phyloP scores from a whole-genome alignment of 1,140 invertebrate species.

The Nasonia longicornis region DNA sequence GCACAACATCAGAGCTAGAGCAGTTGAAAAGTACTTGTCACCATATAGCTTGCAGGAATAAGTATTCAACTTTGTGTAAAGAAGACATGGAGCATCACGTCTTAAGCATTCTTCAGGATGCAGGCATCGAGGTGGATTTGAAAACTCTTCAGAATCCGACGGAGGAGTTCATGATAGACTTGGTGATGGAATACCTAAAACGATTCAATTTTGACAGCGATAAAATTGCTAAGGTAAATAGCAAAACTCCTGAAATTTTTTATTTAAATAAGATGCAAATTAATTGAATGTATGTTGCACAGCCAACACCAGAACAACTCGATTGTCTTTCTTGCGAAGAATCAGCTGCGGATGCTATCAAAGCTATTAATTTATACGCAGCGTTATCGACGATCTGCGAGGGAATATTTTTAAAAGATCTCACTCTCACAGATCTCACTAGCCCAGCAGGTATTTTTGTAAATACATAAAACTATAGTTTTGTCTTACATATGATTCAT shows the following conservation, averaged over 20 bases:
- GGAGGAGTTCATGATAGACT: slow-evolving; percentile 17
- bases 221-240: neutral
- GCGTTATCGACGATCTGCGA: slow-evolving; percentile 18
- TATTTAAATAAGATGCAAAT: neutral
- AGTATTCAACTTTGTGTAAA: neutral
- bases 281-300: neutral
- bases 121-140: slow-evolving; percentile 9
- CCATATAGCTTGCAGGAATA: neutral
- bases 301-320: slow-evolving; percentile 23
- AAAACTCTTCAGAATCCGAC: slow-evolving; percentile 18
- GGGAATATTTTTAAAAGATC: slow-evolving; percentile 25
- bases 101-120: neutral
- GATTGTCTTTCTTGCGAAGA: neutral
- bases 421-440: slow-evolving; percentile 6
- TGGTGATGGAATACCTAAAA: slow-evolving; percentile 10
- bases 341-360: neutral
- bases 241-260: neutral
- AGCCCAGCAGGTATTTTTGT: neutral
- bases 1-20: no score
- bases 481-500: neutral
- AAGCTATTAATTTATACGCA: slow-evolving; percentile 28
- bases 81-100: neutral
- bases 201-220: slow-evolving; percentile 1
- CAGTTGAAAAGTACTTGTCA: neutral
- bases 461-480: neutral